Conservation (phyloP, 2,888 invertebrate species). For the Agrilus biguttatus region DNA sequence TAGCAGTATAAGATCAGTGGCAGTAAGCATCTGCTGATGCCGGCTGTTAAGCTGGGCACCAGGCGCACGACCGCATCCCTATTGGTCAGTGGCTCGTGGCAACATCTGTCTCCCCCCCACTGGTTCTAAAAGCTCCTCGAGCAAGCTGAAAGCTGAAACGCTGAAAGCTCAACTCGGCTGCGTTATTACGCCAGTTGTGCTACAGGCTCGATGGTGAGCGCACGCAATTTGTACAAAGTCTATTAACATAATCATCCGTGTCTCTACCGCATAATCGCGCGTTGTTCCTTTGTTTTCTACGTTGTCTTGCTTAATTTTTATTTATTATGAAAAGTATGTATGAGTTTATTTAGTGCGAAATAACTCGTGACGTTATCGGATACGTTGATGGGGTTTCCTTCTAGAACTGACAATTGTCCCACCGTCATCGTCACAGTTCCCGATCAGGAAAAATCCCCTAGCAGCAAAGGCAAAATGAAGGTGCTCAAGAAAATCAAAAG, state of each 20-base stretch:
- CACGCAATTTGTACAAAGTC: no score
- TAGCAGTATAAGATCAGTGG: no score
- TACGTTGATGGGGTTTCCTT: not conserved
- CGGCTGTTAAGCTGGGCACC: constrained; percentile 39
- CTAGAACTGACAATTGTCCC: not conserved
- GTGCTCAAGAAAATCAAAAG: constrained; percentile 79
- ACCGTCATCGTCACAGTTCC: not conserved
- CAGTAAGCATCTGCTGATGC: constrained; percentile 26
- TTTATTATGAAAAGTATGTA: no score
- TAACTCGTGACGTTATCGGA: not conserved
- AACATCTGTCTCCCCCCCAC: constrained; percentile 26
- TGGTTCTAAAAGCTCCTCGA: constrained; percentile 9
- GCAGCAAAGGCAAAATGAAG: constrained; percentile 59
- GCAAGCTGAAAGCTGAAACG: constrained; percentile 16
- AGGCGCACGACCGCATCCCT: constrained; percentile 38
- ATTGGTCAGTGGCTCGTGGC: constrained; percentile 43
- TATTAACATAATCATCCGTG: no score
- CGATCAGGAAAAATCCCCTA: no score
- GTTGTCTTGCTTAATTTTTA: not conserved
- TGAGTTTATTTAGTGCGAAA: constrained; percentile 1
- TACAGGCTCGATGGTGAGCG: no score
- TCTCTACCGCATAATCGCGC: no score
- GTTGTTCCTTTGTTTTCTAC: no score
- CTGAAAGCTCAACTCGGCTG: constrained; percentile 13
- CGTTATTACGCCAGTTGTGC: not conserved